Conservation (phyloP, 2,888 invertebrate species). For the Halictus quadricinctus region DNA sequence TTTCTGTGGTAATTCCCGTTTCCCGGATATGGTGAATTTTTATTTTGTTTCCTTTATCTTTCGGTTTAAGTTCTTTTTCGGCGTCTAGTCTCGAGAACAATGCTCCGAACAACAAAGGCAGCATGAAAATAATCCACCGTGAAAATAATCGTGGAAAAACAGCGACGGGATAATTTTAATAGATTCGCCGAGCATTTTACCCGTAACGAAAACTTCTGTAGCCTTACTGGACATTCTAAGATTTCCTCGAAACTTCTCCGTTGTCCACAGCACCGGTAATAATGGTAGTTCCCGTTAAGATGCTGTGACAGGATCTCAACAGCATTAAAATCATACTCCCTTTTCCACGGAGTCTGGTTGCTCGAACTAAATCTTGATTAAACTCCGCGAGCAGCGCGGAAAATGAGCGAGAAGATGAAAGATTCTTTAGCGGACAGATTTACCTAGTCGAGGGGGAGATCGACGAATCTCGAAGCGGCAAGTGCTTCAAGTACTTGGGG, state of each 20-base stretch:
- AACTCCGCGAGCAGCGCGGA: slow-evolving; percentile 43
- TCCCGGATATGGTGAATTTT: neutral
- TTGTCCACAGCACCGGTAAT: slow-evolving; percentile 26
- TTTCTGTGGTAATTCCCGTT: too few species aligned
- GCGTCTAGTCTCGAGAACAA: neutral
- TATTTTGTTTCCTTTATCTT: neutral
- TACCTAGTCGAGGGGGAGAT: slow-evolving; percentile 63
- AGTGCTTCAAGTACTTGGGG: slow-evolving; percentile 63
- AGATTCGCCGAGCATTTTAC: slow-evolving; percentile 12
- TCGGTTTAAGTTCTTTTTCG: neutral
- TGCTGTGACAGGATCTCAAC: slow-evolving; percentile 21
- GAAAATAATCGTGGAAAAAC: slow-evolving; percentile 24
- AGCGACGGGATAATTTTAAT: slow-evolving; percentile 40
- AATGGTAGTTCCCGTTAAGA: slow-evolving; percentile 25
- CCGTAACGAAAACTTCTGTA: slow-evolving; percentile 1
- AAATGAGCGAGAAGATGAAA: slow-evolving; percentile 49
- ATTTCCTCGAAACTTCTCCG: slow-evolving; percentile 10
- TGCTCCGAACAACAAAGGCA: neutral
- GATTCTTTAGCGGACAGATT: slow-evolving; percentile 66
- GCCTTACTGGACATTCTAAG: neutral
- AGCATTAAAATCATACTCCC: slow-evolving; percentile 28
- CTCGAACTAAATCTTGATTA: slow-evolving; percentile 65
- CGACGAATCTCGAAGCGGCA: slow-evolving; percentile 62
- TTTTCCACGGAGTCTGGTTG: slow-evolving; percentile 29
- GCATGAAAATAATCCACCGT: neutral